Base-by-base conservation (phyloP, 2,113 vertebrate species). In the Dicaeum eximium region DNA sequence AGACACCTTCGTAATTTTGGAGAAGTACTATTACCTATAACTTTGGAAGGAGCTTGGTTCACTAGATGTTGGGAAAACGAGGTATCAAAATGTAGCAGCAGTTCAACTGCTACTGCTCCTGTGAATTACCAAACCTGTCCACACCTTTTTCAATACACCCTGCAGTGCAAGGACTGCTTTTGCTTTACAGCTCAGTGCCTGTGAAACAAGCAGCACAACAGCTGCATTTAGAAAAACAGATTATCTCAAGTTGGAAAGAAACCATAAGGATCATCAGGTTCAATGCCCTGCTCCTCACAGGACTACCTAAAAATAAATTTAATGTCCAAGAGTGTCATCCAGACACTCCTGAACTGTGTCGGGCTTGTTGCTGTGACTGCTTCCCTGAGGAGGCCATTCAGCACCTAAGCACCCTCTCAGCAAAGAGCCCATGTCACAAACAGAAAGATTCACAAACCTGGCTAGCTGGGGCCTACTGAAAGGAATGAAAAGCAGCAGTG, bases 111-210 rank as follows among this genome's bases (percentile, higher is more conserved):
- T 42, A 28, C 21, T 67, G 67, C 57, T 72, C 58, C 47, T 15
- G 47, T 45, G 13, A 44, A 3, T 45, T 70, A 25, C 28, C 47
- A 45, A 80, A 48, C 25, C 9, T 19, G 24, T 6, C 9, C 17
- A 27, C 20, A 27, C 8, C 9, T 45, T 38, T 86, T 35, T n/a
- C n/a, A 37, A 16, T 4, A n/a, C 0, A 1, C 3, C 6, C 28
- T 75, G 42, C 53, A 80, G 22, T 28, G 37, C n/a, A 40, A 58
- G 27, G 33, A 38, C 48, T 61, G 35, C 31, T 67, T 71, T 38
- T n/a, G 44, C 56, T 69, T 60, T 56, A 48, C 42, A 80, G 10
- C 37, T 69, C 27, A 31, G 7, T 48, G 37, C 19, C 47, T 57
- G 24, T n/a, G 42, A 70, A 78, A 81, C 22, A 48, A 66, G 23